phyloP scores from a whole-genome alignment of 2,888 invertebrate genomes.

The Standfussiana lucernea region DNA sequence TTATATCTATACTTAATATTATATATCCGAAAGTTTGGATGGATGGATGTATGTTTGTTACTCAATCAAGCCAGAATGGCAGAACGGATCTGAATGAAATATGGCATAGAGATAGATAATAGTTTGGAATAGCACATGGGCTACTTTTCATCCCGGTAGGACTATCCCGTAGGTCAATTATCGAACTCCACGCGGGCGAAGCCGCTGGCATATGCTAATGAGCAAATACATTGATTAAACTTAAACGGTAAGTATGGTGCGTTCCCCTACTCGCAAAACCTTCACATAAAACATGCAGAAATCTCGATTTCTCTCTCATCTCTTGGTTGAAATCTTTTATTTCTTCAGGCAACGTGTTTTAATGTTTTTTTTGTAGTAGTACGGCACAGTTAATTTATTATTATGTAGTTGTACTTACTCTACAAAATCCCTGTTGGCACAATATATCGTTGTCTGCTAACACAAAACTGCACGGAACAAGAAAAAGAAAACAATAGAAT shows the following conservation, averaged over 20 bases:
- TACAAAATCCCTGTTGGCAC: conserved; percentile 82
- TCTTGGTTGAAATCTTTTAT: background rate
- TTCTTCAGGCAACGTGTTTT: background rate
- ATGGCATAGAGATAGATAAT: too few relatives aligned
- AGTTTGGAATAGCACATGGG: too few relatives aligned
- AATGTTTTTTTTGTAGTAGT: background rate
- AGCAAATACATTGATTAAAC: background rate
- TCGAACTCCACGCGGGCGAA: too few relatives aligned
- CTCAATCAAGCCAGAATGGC: too few relatives aligned
- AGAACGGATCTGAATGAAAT: too few relatives aligned
- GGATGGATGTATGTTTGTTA: too few relatives aligned
- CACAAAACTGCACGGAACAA: conserved; percentile 68
- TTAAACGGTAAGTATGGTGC: background rate
- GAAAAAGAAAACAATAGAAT: conserved; percentile 72
- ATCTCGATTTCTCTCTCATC: background rate
- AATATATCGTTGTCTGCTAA: conserved; percentile 69
- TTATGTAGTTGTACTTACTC: conserved; percentile 78
- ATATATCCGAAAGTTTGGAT: too few relatives aligned
- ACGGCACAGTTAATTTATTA: background rate
- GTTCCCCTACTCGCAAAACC: background rate
- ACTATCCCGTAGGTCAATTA: too few relatives aligned
- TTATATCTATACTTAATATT: too few relatives aligned
- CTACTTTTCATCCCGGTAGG: too few relatives aligned
- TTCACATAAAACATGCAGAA: background rate
- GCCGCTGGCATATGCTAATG: too few relatives aligned